A percentile compares a stretch with the other conserved stretches of the same genome.
Evolutionary conservation across 2,113 vertebrate species (phyloP).

Genomic region (Gymnorhina tibicen): DNA sequence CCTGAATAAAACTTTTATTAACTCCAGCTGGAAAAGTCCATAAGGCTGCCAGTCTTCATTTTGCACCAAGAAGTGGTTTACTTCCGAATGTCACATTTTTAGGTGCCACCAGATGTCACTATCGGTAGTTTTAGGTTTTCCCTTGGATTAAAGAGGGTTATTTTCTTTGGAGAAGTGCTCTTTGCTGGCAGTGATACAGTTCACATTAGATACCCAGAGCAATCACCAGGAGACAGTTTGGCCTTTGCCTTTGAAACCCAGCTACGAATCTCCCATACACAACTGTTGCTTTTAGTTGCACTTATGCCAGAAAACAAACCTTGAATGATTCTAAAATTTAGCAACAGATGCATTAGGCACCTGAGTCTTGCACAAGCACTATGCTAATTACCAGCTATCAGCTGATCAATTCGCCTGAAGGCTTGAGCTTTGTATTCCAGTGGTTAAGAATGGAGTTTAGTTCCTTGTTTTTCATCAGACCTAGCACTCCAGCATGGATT

Average conservation of each 20-base stretch:
- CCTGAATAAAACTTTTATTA: not conserved
- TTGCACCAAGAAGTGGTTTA: not conserved
- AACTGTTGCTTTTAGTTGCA: not conserved
- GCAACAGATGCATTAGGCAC: not conserved
- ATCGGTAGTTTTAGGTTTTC: not conserved
- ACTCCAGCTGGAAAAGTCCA: not conserved
- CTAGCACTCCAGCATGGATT: not conserved
- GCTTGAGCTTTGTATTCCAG: not conserved
- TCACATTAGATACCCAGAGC: not conserved
- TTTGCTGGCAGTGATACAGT: not conserved
- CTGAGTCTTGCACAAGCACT: not conserved
- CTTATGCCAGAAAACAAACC: not conserved
- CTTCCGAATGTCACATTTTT: conserved; percentile 13
- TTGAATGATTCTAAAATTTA: not conserved
- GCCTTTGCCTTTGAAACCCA: not conserved
- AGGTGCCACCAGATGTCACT: conserved; percentile 41
- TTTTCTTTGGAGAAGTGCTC: not conserved
- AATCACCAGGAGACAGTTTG: not conserved
- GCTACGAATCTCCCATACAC: not conserved
- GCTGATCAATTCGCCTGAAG: not conserved
- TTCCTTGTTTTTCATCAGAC: not conserved
- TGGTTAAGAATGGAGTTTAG: not conserved
- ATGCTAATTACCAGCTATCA: not conserved
- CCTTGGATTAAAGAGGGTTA: not conserved
- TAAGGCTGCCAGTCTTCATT: not conserved